Conservation (phyloP, 2,888 invertebrate species). For the Plebejus argus region DNA sequence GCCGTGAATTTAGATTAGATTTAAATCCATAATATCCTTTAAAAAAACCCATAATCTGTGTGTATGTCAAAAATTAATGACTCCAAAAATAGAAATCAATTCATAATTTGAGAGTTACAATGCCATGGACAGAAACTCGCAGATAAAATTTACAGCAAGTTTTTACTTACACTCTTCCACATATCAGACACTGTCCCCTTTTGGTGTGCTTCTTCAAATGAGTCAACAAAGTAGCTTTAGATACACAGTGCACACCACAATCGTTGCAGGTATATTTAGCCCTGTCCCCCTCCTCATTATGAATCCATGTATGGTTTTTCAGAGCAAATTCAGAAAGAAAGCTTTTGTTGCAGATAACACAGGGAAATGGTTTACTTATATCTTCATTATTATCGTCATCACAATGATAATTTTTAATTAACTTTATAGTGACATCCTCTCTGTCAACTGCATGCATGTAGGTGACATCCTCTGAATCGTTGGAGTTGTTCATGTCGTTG, state of each 20-base stretch:
- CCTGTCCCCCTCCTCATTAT: conserved; percentile 60
- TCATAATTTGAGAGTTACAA: not conserved
- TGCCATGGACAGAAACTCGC: not conserved
- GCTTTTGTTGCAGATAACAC: conserved; percentile 77
- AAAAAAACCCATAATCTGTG: no score
- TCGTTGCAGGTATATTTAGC: conserved; percentile 74
- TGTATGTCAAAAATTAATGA: no score
- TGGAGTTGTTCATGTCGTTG: conserved; percentile 44
- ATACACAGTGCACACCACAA: conserved; percentile 82
- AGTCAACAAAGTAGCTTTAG: conserved; percentile 82
- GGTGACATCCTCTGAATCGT: conserved; percentile 56
- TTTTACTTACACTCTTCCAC: conserved; percentile 84
- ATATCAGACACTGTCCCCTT: conserved; percentile 83
- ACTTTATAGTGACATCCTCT: conserved; percentile 58
- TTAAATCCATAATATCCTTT: not conserved
- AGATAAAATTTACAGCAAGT: not conserved
- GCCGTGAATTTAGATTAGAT: no score
- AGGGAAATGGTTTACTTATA: conserved; percentile 73
- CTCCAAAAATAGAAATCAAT: not conserved
- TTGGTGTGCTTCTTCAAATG: conserved; percentile 84
- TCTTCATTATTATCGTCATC: conserved; percentile 43
- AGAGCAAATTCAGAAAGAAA: conserved; percentile 81
- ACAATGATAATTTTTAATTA: conserved; percentile 54
- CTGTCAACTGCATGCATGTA: conserved; percentile 47
- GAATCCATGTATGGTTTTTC: conserved; percentile 83